Percentiles rank a stretch among this genome's conserved stretches.
phyloP scores from a whole-genome alignment of 1,140 invertebrate species.

The Camponotus vicinus region DNA sequence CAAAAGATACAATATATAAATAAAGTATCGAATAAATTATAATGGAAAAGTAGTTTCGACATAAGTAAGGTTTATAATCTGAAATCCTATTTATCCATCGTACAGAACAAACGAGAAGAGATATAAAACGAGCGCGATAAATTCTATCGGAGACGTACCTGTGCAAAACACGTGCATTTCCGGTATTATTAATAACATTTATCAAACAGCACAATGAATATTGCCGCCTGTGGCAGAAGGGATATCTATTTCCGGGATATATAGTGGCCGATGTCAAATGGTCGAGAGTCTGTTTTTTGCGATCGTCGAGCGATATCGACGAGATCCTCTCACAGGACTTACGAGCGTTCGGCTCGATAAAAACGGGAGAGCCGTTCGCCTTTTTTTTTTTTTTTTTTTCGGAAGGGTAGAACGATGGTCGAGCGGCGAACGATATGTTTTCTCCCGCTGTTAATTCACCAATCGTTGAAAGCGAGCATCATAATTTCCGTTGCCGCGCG shows the following conservation, averaged over 20 bases:
- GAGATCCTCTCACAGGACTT: conserved; percentile 30
- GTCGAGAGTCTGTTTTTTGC: conserved; percentile 15
- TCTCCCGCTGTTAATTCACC: conserved; percentile 45
- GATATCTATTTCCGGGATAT: neutral
- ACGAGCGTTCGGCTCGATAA: conserved; percentile 34
- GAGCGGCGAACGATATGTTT: neutral
- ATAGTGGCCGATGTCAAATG: conserved; percentile 9
- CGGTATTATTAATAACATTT: conserved; percentile 30
- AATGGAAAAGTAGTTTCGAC: neutral
- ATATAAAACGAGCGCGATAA: neutral
- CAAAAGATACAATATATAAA: neutral
- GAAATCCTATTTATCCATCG: neutral
- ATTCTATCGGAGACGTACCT: neutral
- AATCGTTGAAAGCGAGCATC: conserved; percentile 52
- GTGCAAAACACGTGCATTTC: neutral
- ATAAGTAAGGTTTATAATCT: neutral
- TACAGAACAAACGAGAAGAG: neutral
- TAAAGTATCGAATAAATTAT: neutral
- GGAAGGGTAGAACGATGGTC: neutral
- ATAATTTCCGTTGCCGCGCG: conserved; percentile 41
- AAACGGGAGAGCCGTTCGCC: conserved; percentile 23
- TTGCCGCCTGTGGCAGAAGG: neutral
- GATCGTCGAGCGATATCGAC: conserved; percentile 37
- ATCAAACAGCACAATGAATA: conserved; percentile 26
- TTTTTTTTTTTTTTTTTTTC: neutral